Conservation (phyloP, 1,140 invertebrate species). For the Temnothorax longispinosus region DNA sequence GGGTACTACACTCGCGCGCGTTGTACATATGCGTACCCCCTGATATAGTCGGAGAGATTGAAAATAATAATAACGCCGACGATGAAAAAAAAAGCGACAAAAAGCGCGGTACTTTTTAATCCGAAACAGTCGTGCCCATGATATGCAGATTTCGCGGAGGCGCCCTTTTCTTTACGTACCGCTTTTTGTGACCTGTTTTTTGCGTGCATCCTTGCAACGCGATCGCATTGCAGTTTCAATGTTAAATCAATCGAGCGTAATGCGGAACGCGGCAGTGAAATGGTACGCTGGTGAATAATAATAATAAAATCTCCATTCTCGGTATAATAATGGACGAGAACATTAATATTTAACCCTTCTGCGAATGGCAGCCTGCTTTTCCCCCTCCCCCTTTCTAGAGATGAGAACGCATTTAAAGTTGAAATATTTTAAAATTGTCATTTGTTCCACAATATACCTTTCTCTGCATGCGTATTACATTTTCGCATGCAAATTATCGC, state of each 20-base stretch:
- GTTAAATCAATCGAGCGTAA: constrained; percentile 73
- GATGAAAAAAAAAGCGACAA: constrained; percentile 34
- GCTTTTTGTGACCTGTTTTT: constrained; percentile 54
- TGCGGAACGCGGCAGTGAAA: constrained; percentile 61
- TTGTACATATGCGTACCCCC: constrained; percentile 37
- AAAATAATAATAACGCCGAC: constrained; percentile 70
- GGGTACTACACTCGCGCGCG: neutral
- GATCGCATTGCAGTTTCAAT: constrained; percentile 42
- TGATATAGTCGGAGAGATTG: constrained; percentile 63
- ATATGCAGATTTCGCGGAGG: constrained; percentile 75
- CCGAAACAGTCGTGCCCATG: constrained; percentile 64
- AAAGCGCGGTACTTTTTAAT: constrained; percentile 69
- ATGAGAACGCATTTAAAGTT: neutral
- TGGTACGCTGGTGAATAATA: constrained; percentile 63
- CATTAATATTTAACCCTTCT: constrained; percentile 4
- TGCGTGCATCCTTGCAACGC: constrained; percentile 1
- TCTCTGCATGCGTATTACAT: neutral
- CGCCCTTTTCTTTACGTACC: constrained; percentile 58
- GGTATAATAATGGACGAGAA: neutral
- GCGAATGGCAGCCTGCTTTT: neutral
- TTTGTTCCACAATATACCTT: too few species aligned
- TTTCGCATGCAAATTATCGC: neutral
- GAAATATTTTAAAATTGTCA: constrained; percentile 12
- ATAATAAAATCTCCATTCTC: constrained; percentile 41
- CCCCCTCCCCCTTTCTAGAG: too few species aligned